A percentile compares a stretch with the other conserved stretches of the same genome.
phyloP scores from a whole-genome alignment of 2,888 invertebrate species.

The Clivina fossor region DNA sequence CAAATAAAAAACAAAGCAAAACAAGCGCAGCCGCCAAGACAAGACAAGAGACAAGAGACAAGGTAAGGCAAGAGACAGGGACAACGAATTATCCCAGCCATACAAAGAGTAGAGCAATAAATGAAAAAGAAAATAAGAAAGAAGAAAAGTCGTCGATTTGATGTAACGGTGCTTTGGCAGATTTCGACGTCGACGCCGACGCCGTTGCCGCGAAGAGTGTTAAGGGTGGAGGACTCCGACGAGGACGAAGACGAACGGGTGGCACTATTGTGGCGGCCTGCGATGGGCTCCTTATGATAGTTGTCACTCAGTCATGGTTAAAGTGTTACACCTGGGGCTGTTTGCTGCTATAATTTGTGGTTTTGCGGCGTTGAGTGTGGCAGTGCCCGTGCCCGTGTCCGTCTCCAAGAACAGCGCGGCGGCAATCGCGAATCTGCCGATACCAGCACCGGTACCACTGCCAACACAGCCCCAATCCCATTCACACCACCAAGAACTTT shows the following conservation, averaged over 20 bases:
- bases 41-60: too few relatives aligned
- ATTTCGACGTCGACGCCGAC: neutral
- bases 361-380: slow-evolving; percentile 46
- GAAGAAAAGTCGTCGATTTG: too few relatives aligned
- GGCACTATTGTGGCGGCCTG: slow-evolving; percentile 28
- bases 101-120: too few relatives aligned
- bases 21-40: too few relatives aligned
- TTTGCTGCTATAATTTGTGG: slow-evolving; percentile 53
- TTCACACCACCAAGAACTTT: slow-evolving; percentile 30
- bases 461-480: slow-evolving; percentile 34
- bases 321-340: slow-evolving; percentile 54
- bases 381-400: slow-evolving; percentile 39
- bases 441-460: slow-evolving; percentile 32
- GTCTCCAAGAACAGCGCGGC: slow-evolving; percentile 9
- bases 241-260: slow-evolving; percentile 9
- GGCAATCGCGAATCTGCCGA: slow-evolving; percentile 24
- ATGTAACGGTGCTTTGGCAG: neutral
- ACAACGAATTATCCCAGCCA: too few relatives aligned
- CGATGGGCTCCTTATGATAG: slow-evolving; percentile 34
- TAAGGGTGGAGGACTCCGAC: neutral
- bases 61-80: too few relatives aligned
- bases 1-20: too few relatives aligned
- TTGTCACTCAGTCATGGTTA: slow-evolving; percentile 54
- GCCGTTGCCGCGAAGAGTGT: neutral
- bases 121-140: neutral